Percentiles rank a stretch among this genome's conserved stretches.
These are phyloP conservation scores for Herpailurus yagouaroundi DNA, from an alignment of 2,113 vertebrate genomes.

Conservation along the genomic window DNA sequence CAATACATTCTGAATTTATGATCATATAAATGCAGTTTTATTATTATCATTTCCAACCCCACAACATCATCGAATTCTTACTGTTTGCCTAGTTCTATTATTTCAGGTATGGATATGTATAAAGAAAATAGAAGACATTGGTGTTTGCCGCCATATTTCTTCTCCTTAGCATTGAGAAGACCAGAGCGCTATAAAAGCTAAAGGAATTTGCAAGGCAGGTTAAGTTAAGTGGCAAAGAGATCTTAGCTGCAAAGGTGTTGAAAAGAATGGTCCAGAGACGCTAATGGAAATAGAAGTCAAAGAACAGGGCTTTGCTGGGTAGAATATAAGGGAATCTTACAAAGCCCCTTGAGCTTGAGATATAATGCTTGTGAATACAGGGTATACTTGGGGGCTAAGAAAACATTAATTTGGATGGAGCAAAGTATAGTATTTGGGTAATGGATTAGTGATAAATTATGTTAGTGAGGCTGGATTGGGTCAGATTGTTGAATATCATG, in stretches of 20 bases:
- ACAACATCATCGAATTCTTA: slow-evolving; percentile 21
- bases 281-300: neutral
- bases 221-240: slow-evolving; percentile 7
- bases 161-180: neutral
- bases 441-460: neutral
- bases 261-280: neutral
- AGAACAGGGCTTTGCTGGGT: neutral
- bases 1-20: slow-evolving; percentile 13
- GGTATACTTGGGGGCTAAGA: neutral
- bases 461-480: neutral
- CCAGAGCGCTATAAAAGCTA: neutral
- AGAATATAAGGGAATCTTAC: neutral
- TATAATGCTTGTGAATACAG: neutral
- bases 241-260: slow-evolving; percentile 4
- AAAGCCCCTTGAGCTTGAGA: neutral
- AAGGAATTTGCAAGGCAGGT: neutral
- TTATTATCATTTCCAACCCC: neutral
- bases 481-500: neutral
- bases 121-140: slow-evolving; percentile 29
- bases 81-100: slow-evolving; percentile 37
- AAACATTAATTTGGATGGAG: neutral
- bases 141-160: slow-evolving; percentile 32
- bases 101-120: neutral
- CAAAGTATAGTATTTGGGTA: neutral
- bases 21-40: neutral